Conservation (phyloP, 2,797 vertebrate species). For the Apogon talboti region DNA sequence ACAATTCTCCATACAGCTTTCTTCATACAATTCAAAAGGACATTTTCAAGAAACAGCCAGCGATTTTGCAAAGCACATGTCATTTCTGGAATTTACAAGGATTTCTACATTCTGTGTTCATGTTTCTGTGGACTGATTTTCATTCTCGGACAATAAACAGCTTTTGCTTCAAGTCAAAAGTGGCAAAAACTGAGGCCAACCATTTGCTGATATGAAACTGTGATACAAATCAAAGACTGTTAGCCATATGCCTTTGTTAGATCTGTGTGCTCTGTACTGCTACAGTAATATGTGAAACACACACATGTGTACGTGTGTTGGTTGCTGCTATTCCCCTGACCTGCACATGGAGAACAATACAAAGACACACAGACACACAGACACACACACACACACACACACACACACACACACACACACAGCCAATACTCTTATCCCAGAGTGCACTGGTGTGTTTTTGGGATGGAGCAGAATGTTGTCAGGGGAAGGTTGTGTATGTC, state of each 20-base stretch:
- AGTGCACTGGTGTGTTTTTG: conserved; percentile 48
- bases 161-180: conserved; percentile 57
- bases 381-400: conserved; percentile 22
- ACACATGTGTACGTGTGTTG: conserved; percentile 49
- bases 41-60: conserved; percentile 48
- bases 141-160: conserved; percentile 39
- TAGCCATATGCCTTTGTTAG: conserved; percentile 82
- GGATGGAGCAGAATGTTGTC: conserved; percentile 42
- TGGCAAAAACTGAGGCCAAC: conserved; percentile 51
- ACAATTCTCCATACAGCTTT: conserved; percentile 42
- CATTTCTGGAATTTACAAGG: conserved; percentile 33
- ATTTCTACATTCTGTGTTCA: conserved; percentile 40
- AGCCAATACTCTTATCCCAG: conserved; percentile 48
- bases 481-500: conserved; percentile 56
- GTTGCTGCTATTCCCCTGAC: conserved; percentile 60
- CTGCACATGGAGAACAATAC: conserved; percentile 40
- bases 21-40: conserved; percentile 29
- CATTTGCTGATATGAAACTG: conserved; percentile 71
- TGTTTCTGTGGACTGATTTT: conserved; percentile 34
- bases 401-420: conserved; percentile 13
- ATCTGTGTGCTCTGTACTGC: conserved; percentile 69
- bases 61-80: conserved; percentile 58
- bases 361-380: conserved; percentile 32
- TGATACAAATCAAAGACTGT: conserved; percentile 80
- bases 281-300: conserved; percentile 59